Conservation (phyloP, 1,140 invertebrate species). For the Laodelphax striatellus region DNA sequence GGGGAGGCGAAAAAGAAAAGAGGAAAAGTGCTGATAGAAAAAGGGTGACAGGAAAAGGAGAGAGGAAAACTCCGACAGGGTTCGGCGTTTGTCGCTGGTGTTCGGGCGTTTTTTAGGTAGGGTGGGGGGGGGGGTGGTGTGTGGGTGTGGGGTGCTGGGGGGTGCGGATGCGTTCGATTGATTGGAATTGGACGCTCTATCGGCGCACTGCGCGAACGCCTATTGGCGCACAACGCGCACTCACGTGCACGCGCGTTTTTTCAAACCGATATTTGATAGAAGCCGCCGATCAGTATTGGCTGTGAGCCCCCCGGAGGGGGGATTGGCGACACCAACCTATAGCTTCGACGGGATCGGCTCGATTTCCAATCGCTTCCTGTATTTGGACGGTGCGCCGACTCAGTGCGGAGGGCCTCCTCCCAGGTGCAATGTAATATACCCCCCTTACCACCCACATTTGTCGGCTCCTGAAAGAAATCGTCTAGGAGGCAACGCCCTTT, state of each 20-base stretch:
- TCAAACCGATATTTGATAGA: constrained; percentile 1
- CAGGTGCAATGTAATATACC: no score
- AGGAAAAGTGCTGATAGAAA: not conserved
- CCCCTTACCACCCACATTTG: no score
- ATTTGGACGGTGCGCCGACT: not conserved
- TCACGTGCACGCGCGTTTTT: not conserved
- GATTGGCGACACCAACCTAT: no score
- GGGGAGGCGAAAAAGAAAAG: not conserved
- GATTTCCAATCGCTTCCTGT: not conserved
- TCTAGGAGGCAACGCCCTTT: no score
- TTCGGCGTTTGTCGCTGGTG: not conserved
- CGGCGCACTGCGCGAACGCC: not conserved
- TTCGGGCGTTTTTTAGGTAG: not conserved
- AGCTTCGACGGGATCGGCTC: not conserved
- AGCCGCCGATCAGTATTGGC: not conserved
- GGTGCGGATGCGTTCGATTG: not conserved
- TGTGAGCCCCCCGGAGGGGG: not conserved
- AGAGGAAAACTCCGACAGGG: not conserved
- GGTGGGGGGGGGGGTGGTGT: not conserved
- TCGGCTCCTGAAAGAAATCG: no score
- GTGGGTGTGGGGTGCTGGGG: not conserved
- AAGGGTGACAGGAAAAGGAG: not conserved
- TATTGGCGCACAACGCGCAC: not conserved
- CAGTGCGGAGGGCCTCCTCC: no score
- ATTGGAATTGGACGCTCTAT: constrained; percentile 2